Percentiles rank a stretch among this genome's conserved stretches.
phyloP scores from a whole-genome alignment of 1,140 invertebrate genomes.

The Neoseiulus cucumeris region DNA sequence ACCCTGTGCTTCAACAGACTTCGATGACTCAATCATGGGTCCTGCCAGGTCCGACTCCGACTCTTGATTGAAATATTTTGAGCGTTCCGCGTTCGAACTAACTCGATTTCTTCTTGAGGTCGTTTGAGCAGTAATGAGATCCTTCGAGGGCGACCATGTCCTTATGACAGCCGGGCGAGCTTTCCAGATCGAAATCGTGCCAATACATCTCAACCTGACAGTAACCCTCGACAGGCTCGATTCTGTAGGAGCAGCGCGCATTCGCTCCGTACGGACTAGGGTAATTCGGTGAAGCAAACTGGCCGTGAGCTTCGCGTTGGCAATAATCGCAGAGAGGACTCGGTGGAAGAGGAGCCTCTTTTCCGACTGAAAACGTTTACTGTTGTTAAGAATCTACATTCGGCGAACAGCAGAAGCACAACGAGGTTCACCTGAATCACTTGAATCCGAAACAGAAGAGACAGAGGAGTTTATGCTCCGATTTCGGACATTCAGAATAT shows the following conservation, averaged over 20 bases:
- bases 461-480: too few species aligned
- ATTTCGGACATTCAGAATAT: too few species aligned
- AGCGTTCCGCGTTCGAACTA: not conserved
- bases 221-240: constrained; percentile 15
- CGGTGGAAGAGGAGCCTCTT: constrained; percentile 12
- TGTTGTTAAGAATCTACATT: too few species aligned
- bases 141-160: constrained; percentile 19
- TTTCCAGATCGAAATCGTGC: constrained; percentile 19
- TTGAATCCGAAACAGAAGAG: too few species aligned
- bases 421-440: too few species aligned
- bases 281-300: constrained; percentile 19
- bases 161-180: constrained; percentile 14
- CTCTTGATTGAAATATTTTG: too few species aligned
- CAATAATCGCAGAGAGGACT: constrained; percentile 19
- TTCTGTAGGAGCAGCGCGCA: constrained; percentile 18
- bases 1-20: too few species aligned
- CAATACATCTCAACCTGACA: constrained; percentile 17
- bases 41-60: too few species aligned
- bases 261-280: constrained; percentile 19
- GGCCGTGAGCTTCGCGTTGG: constrained; percentile 15
- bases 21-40: too few species aligned
- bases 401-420: too few species aligned
- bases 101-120: constrained; percentile 19
- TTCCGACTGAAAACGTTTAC: constrained; percentile 1
- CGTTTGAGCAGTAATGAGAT: constrained; percentile 17